These are phyloP conservation scores for Drosophila fungiperda DNA, from an alignment of 2,888 invertebrate species.

Conservation along the genomic window DNA sequence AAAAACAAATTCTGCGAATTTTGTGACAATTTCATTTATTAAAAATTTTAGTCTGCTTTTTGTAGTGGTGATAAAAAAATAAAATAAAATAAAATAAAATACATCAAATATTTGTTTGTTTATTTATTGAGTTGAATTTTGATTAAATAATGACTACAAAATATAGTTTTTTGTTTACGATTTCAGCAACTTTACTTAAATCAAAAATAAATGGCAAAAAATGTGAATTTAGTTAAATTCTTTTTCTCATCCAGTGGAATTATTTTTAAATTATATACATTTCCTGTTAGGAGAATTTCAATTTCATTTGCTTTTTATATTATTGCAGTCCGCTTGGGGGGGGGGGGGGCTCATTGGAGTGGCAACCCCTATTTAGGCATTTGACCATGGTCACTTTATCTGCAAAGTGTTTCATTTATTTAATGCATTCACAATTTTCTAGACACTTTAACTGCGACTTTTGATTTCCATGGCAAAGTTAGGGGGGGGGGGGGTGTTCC, in stretches of 20 bases:
- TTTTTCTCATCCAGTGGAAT: background rate
- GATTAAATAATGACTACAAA: background rate
- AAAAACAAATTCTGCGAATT: background rate
- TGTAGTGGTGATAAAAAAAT: background rate
- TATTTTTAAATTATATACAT: background rate
- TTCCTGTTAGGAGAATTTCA: conserved; percentile 13
- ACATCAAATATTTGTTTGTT: background rate
- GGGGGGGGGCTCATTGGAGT: conserved; percentile 15
- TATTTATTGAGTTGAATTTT: background rate
- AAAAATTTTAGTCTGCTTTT: background rate
- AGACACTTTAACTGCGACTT: conserved; percentile 79
- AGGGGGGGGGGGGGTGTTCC: background rate
- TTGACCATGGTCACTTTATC: conserved; percentile 57
- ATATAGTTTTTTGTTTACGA: too few species aligned
- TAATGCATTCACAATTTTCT: conserved; percentile 80
- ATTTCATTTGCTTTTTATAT: conserved; percentile 25
- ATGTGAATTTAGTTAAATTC: background rate
- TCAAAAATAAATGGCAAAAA: too few species aligned
- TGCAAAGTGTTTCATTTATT: conserved; percentile 76
- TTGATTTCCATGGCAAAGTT: conserved; percentile 61
- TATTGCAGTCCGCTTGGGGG: conserved; percentile 12
- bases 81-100: too few species aligned
- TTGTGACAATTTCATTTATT: background rate
- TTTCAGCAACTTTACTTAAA: too few species aligned
- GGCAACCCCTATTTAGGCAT: conserved; percentile 45